Percentiles rank a stretch among this genome's conserved stretches.
Conservation (phyloP, 2,113 vertebrate species). For the Crotalus viridis region DNA sequence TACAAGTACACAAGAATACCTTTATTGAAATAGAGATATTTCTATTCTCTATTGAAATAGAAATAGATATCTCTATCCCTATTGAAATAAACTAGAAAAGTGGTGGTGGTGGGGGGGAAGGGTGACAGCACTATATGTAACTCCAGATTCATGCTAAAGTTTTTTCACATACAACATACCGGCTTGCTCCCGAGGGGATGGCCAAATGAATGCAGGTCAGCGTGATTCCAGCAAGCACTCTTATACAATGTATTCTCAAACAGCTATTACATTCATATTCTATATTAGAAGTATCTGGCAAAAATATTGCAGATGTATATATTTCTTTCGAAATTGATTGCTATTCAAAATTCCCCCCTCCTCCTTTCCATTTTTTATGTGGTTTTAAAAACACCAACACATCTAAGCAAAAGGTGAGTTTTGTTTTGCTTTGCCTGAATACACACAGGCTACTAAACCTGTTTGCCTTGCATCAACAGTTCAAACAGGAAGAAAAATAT, state of each 20-base stretch:
- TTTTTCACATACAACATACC: neutral
- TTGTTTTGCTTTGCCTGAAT: conserved; percentile 37
- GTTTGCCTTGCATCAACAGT: conserved; percentile 64
- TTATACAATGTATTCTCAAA: neutral
- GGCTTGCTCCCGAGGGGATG: neutral
- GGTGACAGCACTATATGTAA: neutral
- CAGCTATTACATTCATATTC: neutral
- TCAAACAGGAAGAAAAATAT: conserved; percentile 68
- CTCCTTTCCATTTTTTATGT: neutral
- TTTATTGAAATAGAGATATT: neutral
- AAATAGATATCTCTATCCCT: too few species aligned
- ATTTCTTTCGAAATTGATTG: neutral
- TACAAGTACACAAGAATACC: neutral
- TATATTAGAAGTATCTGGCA: neutral
- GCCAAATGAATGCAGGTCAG: neutral
- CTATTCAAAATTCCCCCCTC: neutral
- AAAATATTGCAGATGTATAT: neutral
- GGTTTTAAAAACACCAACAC: neutral
- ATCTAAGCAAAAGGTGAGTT: conserved; percentile 6
- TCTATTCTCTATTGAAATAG: neutral
- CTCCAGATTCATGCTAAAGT: neutral
- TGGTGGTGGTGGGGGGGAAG: neutral
- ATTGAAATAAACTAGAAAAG: neutral
- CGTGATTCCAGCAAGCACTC: neutral
- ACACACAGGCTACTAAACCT: conserved; percentile 49